Evolutionary conservation across 2,113 vertebrate genomes (phyloP), one percentile per base, ranked within the genome.

Genomic region (Acanthisitta chloris): DNA sequence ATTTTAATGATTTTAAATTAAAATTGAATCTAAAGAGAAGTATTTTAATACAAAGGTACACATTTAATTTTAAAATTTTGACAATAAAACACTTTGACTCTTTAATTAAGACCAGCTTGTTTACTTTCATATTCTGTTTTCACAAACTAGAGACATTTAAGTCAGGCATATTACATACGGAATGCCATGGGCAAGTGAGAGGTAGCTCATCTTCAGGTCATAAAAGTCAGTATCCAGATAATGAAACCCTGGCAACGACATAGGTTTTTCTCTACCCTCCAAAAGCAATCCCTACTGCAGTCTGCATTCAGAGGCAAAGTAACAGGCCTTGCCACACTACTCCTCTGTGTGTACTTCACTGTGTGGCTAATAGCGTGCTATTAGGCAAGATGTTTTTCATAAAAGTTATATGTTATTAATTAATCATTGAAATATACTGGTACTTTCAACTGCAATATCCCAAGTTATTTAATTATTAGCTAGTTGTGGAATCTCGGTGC

Each of bases 391-490:
- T 45, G 12, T 28, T 87, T 84, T 86, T 52, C 55, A 84, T 62
- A 46, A 55, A 94, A 88, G 31, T 78, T 88, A 48, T 79, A 64
- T 17, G 29, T 43, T 92, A 78, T 61, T 87, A 96, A 95, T 94
- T 91, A 94, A 92, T 91, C 58, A 46, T 51, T 76, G 67, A 88
- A 88, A 85, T 65, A 52, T 70, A 91, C 23, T 65, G 49, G 28
- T 73, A 82, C 34, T 90, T 92, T 72, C 46, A 93, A 51, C 58
- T 72, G 54, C 49, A 88, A 46, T 82, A 89, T 84, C 17, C 62
- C 38, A 82, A 77, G 81, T 86, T 94, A 81, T 86, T 96, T 92
- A 82, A 94, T 94, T 95, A 95, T 87, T 79, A 94, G 49, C 38
- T 82, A 54, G 66, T 45, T 86, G 85, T 78, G 90, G 92, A 85